A percentile compares a stretch with the other conserved stretches of the same genome.
phyloP scores from a whole-genome alignment of 2,113 vertebrate species.

The Sakesphorus luctuosus region DNA sequence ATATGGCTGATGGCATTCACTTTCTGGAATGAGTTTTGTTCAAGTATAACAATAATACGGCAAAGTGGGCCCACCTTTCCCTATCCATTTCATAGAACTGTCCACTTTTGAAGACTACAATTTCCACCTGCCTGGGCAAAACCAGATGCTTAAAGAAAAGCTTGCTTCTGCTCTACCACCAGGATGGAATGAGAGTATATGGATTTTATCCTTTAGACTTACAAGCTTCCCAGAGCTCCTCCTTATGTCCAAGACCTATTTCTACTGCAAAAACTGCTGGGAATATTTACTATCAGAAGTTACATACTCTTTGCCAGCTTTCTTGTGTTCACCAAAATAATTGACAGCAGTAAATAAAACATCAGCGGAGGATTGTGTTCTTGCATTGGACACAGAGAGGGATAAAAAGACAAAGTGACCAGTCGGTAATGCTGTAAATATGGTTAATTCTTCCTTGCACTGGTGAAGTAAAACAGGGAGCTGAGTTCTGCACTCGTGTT shows the following conservation, averaged over 20 bases:
- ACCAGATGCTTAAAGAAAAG: background rate
- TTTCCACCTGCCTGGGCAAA: background rate
- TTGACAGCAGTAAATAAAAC: background rate
- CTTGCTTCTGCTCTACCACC: background rate
- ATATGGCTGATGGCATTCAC: background rate
- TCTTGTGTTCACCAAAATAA: background rate
- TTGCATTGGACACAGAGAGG: background rate
- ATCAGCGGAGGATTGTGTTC: background rate
- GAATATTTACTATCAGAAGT: background rate
- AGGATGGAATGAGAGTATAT: background rate
- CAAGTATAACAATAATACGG: background rate
- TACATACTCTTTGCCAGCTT: background rate
- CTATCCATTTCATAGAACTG: background rate
- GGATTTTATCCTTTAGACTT: background rate
- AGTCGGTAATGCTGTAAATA: background rate
- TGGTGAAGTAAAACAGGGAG: background rate
- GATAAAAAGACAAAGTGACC: background rate
- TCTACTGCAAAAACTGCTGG: background rate
- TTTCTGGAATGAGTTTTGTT: background rate
- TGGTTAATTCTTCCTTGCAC: background rate
- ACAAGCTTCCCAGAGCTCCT: background rate
- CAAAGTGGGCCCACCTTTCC: background rate
- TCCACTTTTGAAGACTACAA: background rate
- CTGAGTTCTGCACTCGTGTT: fast-evolving
- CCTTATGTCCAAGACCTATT: background rate